These are phyloP conservation scores for Callipepla squamata DNA, from an alignment of 2,113 vertebrate genomes.

Conservation along the genomic window DNA sequence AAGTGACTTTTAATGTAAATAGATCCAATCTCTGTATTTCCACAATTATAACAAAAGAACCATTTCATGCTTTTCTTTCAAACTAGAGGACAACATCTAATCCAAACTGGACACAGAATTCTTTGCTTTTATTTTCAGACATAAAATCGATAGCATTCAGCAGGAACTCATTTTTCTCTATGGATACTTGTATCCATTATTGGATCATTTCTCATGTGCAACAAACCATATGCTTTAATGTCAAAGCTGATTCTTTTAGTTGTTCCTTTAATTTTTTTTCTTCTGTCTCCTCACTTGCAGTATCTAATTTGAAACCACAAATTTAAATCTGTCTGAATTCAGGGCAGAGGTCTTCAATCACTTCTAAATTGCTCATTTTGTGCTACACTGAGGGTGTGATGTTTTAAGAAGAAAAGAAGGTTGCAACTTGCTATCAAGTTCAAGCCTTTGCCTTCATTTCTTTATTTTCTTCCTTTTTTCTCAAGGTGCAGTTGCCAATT, in stretches of 20 bases:
- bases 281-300: constrained; percentile 34
- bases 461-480: not conserved
- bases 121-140: constrained; percentile 38
- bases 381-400: constrained; percentile 39
- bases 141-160: constrained; percentile 21
- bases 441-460: constrained; percentile 27
- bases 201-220: constrained; percentile 54
- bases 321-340: constrained; percentile 53
- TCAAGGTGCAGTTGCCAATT: constrained; percentile 18
- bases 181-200: constrained; percentile 41
- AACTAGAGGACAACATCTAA: not conserved
- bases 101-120: constrained; percentile 10
- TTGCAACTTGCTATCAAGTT: constrained; percentile 53
- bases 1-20: not conserved
- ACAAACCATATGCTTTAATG: constrained; percentile 1
- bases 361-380: constrained; percentile 66
- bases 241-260: constrained; percentile 47
- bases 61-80: not conserved
- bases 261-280: constrained; percentile 51
- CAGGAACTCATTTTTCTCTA: constrained; percentile 30
- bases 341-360: constrained; percentile 48
- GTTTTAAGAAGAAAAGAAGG: constrained; percentile 52
- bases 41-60: not conserved
- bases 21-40: not conserved
- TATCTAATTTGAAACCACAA: constrained; percentile 38